Evolutionary conservation across 2,888 invertebrate genomes (phyloP), one percentile per base, ranked within the genome.

Genomic region (Diarsia mendica): DNA sequence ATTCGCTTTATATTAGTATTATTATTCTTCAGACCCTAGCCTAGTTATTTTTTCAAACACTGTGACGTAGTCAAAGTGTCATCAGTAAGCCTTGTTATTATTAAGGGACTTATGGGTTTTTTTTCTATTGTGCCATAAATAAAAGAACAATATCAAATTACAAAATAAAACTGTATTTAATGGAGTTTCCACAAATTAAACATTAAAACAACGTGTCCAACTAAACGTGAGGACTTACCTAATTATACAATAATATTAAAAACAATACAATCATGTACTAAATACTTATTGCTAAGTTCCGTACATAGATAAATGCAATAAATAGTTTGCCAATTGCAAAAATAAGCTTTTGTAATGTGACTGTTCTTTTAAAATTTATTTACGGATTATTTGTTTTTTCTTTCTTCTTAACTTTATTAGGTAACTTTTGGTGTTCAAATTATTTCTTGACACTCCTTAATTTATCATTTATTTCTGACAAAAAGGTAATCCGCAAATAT

Each of bases 111-210:
- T 5, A 39, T 4, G 39, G 39, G 6, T 39, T 39, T 39, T 39
- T 39, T 39, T 39, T 39, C 39, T 4, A n/a, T 18, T 51, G 39
- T 39, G n/a, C 3, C 3, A 13, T 13, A 85, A 91, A 88, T 90
- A 75, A 94, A 94, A 94, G 86, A 86, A 86, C 85, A 83, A 72
- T 90, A 15, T 91, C 87, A 92, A 93, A 92, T 88, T 94, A 92
- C 92, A 94, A 94, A 95, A 93, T 93, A 92, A 94, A 93, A 93
- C 92, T 92, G 87, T 93, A 8, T 87, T 93, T 93, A 94, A 90
- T 94, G 89, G 87, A 89, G 85, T 86, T 86, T 84, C 64, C 77
- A 80, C 70, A 85, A 88, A 82, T 71, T 18, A 84, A 87, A 85
- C 89, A 89, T 86, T 85, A 87, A 91, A 93, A 90, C 88, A 88